A percentile compares a stretch with the other conserved stretches of the same genome.
Conservation (phyloP, 2,113 vertebrate genomes). For the Cygnus buccinator region DNA sequence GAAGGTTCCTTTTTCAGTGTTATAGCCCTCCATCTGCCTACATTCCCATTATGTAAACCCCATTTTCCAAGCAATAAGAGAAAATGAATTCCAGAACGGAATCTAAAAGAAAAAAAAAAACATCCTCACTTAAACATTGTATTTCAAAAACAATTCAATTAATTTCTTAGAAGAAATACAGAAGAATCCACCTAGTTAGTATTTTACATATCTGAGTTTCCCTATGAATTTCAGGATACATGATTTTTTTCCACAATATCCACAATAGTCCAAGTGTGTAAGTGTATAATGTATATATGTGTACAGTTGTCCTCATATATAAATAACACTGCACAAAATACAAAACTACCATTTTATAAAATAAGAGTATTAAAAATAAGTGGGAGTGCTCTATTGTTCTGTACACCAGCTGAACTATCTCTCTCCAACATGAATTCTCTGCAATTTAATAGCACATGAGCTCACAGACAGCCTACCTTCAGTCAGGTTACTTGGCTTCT, state of each 20-base stretch:
- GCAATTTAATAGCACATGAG: background rate
- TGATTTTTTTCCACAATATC: background rate
- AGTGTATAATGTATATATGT: background rate
- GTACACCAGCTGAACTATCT: background rate
- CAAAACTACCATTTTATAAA: background rate
- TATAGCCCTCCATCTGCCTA: background rate
- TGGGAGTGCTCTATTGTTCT: background rate
- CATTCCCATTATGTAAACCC: background rate
- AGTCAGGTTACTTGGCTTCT: background rate
- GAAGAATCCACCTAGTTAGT: background rate
- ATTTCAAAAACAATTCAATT: slow-evolving; percentile 6
- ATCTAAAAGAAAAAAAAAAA: background rate
- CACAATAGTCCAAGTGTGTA: background rate
- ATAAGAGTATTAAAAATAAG: background rate
- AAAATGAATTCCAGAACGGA: slow-evolving; percentile 34
- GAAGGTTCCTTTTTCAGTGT: background rate
- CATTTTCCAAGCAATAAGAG: background rate
- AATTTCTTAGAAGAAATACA: background rate
- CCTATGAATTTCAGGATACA: background rate
- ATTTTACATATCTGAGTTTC: background rate
- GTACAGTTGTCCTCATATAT: background rate
- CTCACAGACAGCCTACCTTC: background rate
- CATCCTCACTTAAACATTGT: background rate
- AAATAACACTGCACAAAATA: background rate
- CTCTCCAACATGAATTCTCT: background rate